Percentiles rank a stretch among this genome's conserved stretches.
These are phyloP conservation scores for Atractosteus spatula DNA, from an alignment of 2,113 vertebrate genomes.

Conservation along the genomic window DNA sequence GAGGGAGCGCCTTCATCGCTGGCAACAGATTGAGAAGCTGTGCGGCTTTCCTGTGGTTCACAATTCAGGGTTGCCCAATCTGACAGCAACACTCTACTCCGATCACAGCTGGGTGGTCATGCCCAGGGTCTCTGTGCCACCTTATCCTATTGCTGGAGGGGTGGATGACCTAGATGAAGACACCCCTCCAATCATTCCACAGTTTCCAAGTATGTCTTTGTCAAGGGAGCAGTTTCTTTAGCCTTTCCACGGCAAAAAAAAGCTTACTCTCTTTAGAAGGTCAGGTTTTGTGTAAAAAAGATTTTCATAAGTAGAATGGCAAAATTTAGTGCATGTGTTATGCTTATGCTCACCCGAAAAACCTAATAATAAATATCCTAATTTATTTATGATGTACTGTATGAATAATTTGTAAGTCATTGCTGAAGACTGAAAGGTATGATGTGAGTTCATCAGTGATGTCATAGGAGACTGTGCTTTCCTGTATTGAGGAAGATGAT, in stretches of 20 bases:
- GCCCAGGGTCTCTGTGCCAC: slow-evolving; percentile 92
- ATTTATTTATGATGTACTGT: no score
- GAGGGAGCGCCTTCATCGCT: slow-evolving; percentile 93
- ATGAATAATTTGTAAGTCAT: neutral
- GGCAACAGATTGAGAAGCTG: slow-evolving; percentile 99
- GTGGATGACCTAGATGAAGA: slow-evolving; percentile 97
- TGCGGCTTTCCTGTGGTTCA: slow-evolving; percentile 93
- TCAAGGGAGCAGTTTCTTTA: slow-evolving; percentile 3
- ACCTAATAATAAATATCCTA: no score
- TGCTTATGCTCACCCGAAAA: no score
- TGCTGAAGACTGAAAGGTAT: no score
- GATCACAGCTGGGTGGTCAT: slow-evolving; percentile 99
- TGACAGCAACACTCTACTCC: slow-evolving; percentile 92
- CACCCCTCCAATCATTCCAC: slow-evolving; percentile 90
- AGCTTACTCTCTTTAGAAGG: no score
- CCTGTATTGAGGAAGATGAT: no score
- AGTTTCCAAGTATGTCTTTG: slow-evolving; percentile 80
- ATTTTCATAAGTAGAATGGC: no score
- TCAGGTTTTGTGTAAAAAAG: no score
- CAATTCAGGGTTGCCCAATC: slow-evolving; percentile 88
- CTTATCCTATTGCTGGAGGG: slow-evolving; percentile 93
- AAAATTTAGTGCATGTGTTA: no score
- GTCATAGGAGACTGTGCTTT: no score
- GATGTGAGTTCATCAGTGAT: no score
- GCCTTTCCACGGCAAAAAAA: no score